A percentile compares a stretch with the other conserved stretches of the same genome.
Evolutionary conservation across 23 tunicate species (phyloP).

Genomic region (Clavelina lepadiformis): DNA sequence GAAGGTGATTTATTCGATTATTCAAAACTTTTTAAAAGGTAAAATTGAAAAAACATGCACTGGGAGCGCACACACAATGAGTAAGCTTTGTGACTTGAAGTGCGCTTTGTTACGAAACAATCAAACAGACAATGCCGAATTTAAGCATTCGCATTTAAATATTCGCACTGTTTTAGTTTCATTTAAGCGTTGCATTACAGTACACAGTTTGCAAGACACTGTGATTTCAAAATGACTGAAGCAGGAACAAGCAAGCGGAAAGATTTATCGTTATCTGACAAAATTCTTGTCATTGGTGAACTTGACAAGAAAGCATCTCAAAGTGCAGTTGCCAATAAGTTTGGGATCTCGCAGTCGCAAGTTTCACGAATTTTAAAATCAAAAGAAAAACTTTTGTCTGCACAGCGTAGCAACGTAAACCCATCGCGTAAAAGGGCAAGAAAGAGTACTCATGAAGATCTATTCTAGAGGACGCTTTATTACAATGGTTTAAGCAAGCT

Average conservation of each 20-base stretch:
- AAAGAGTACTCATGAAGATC: conserved; percentile 5
- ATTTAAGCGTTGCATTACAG: too few species aligned
- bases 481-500: conserved; percentile 23
- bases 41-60: too few species aligned
- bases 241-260: conserved; percentile 20
- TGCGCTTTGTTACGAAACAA: too few species aligned
- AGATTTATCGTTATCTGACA: conserved; percentile 15
- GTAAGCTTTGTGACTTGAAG: too few species aligned
- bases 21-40: too few species aligned
- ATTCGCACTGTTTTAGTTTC: too few species aligned
- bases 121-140: too few species aligned
- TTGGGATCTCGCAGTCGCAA: conserved; percentile 24
- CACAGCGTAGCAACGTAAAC: conserved; percentile 15
- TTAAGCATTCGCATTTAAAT: too few species aligned
- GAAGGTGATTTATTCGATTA: too few species aligned
- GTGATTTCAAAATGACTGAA: conserved; percentile 15
- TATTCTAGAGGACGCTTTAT: conserved; percentile 18
- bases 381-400: conserved; percentile 22
- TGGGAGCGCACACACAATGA: too few species aligned
- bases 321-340: conserved; percentile 11
- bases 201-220: too few species aligned
- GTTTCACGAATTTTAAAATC: conserved; percentile 14
- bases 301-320: conserved; percentile 6
- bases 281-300: conserved; percentile 12
- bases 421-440: conserved; percentile 26